These are phyloP conservation scores for Xiphorhynchus elegans DNA, from an alignment of 2,113 vertebrate genomes.

Conservation along the genomic window DNA sequence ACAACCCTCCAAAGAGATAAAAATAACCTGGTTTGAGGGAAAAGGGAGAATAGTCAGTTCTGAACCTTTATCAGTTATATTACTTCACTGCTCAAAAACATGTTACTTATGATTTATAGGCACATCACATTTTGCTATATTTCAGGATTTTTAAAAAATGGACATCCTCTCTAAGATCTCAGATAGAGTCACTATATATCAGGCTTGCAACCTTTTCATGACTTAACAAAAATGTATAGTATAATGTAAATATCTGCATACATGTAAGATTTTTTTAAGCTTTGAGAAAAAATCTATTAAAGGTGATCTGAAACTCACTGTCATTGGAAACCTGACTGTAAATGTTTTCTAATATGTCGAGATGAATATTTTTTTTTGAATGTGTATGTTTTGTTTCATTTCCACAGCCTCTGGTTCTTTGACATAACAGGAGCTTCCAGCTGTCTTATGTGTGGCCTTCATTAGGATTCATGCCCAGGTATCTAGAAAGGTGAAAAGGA, in stretches of 20 bases:
- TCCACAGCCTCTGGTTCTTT: not conserved
- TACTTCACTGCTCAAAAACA: not conserved
- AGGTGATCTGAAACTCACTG: not conserved
- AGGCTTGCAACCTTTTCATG: not conserved
- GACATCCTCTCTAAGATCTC: not conserved
- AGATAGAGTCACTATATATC: not conserved
- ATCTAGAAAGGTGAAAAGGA: constrained; percentile 1
- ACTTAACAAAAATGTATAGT: not conserved
- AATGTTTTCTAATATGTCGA: not conserved
- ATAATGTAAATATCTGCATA: not conserved
- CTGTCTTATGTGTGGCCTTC: not conserved
- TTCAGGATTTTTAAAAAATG: not conserved
- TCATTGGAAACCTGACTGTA: not conserved
- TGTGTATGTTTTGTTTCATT: not conserved
- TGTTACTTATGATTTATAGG: not conserved
- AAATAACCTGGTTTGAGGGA: not conserved
- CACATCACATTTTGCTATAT: not conserved
- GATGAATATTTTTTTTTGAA: not conserved
- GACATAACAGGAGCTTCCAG: not conserved
- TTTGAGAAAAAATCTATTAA: not conserved
- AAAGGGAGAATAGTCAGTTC: not conserved
- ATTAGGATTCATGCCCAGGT: not conserved
- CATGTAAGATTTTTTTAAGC: not conserved
- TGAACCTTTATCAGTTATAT: not conserved
- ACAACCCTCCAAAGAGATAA: not conserved